These are phyloP conservation scores for Leptarthrus brevirostris DNA, from an alignment of 2,888 invertebrate species.

Conservation along the genomic window DNA sequence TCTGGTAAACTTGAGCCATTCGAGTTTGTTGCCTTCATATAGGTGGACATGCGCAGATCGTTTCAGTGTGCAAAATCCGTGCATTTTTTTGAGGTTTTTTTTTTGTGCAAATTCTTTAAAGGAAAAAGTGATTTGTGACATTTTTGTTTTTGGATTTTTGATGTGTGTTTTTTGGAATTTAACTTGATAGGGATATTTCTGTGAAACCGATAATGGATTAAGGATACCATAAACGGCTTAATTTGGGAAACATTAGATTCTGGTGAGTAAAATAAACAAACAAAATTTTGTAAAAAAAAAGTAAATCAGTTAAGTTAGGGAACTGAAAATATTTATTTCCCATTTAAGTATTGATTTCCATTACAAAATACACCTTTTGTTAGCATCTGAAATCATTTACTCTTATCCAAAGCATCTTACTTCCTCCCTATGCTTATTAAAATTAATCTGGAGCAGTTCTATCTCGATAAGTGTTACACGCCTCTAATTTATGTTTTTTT, in stretches of 20 bases:
- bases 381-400: background rate
- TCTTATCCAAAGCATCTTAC: background rate
- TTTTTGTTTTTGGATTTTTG: background rate
- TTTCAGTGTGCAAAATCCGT: background rate
- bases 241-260: too few relatives aligned
- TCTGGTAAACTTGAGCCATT: conserved; percentile 28
- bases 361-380: background rate
- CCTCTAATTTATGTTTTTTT: conserved; percentile 54
- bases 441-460: conserved; percentile 32
- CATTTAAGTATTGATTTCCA: too few relatives aligned
- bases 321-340: too few relatives aligned
- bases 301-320: too few relatives aligned
- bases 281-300: too few relatives aligned
- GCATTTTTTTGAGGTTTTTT: background rate
- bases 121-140: background rate
- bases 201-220: too few relatives aligned
- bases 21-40: conserved; percentile 16
- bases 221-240: too few relatives aligned
- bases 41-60: conserved; percentile 32
- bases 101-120: background rate
- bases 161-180: too few relatives aligned
- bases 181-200: too few relatives aligned
- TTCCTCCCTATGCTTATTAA: background rate
- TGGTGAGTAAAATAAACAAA: too few relatives aligned
- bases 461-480: conserved; percentile 51